Base-by-base conservation (phyloP, 2,113 vertebrate genomes). In the Archilochus colubris region DNA sequence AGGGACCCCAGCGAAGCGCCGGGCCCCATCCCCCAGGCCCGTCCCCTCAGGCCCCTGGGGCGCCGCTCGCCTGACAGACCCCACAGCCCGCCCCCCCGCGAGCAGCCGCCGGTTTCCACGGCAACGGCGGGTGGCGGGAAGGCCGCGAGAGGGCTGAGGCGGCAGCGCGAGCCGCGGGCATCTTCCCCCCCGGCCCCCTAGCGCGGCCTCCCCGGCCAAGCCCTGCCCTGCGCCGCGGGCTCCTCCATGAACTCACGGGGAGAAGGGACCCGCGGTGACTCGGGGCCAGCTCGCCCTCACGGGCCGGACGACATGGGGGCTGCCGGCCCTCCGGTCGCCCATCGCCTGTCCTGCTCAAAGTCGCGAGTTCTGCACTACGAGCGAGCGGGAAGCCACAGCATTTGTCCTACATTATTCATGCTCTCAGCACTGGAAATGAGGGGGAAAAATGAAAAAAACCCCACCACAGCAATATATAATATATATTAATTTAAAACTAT, bases 61-160 rank as follows among this genome's bases (percentile, higher is more conserved):
- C 46, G 17, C 78, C 17, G 64, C 46, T 68, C 10, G 55, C 78
- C 78, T 8, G 6, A 20, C 93, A 12, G 75, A 55, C 51, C 74
- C 33, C 74, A 11, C 51, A 24, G 67, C 16, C 64, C 43, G 6
- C 33, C 43, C 7, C 33, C 44, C 27, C 16, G n/a, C 64, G 28
- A 77, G 82, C 91, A 44, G 86, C 82, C 54, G 74, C 66, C 48
- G 14, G 91, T 93, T 91, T 67, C 93, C 91, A 88, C 21, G 57
- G 89, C 91, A 85, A 82, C 86, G 30, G 66, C 68, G 44, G 31
- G 36, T 27, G 70, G 85, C 74, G 55, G 82, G 86, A 68, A 88
- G 53, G 63, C 79, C 55, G 44, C 13, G 28, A 57, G 48, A 16
- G 48, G 38, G 86, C 57, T 8, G 53, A 14, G 44, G 69, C 36